phyloP scores from a whole-genome alignment of 2,888 invertebrate species.

The Gerris lacustris region DNA sequence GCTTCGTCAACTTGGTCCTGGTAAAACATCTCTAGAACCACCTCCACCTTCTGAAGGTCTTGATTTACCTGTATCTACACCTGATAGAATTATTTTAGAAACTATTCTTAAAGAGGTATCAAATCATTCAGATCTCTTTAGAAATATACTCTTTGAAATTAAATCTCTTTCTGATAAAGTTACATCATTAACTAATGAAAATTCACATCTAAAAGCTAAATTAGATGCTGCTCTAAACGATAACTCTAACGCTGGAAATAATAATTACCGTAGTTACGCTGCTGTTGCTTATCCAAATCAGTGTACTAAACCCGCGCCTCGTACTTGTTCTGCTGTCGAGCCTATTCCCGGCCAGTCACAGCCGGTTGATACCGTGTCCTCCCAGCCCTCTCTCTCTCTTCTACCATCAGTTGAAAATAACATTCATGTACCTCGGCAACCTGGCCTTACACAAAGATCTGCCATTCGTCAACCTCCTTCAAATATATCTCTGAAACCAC shows the following conservation, averaged over 20 bases:
- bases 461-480: neutral
- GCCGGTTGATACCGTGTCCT: neutral
- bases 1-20: neutral
- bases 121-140: neutral
- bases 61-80: neutral
- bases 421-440: neutral
- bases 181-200: neutral
- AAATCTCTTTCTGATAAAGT: constrained; percentile 1
- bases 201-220: neutral
- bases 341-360: neutral
- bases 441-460: neutral
- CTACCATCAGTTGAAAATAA: neutral
- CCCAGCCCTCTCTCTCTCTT: neutral
- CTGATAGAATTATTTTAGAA: neutral
- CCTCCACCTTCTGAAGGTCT: neutral
- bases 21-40: neutral
- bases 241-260: neutral
- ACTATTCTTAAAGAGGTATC: neutral
- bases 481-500: neutral
- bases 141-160: neutral
- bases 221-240: neutral
- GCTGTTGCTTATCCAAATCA: neutral
- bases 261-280: neutral
- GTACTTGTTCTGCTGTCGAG: neutral
- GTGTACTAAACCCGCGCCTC: neutral